These are phyloP conservation scores for Monopis laevigella DNA, from an alignment of 2,888 invertebrate species.

Conservation along the genomic window DNA sequence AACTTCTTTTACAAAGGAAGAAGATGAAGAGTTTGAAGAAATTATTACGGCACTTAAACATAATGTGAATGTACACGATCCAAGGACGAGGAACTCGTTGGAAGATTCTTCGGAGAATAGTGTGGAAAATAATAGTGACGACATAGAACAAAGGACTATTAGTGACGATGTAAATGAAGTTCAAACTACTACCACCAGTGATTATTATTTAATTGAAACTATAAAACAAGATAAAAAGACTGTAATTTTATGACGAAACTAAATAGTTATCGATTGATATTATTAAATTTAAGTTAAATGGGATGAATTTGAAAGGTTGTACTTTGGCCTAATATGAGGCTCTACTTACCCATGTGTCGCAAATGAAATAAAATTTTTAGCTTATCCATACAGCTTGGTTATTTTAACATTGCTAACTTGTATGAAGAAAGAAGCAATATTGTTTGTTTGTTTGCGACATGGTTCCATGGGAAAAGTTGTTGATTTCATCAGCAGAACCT, in stretches of 20 bases:
- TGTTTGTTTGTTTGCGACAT: no score
- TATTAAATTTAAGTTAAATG: background rate
- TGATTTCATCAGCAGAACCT: no score
- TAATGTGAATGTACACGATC: conserved; percentile 6
- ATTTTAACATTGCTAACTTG: no score
- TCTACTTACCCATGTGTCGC: no score
- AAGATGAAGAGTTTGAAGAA: conserved; percentile 1
- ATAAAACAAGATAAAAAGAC: background rate
- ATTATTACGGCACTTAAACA: background rate
- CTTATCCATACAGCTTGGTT: no score
- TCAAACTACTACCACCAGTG: no score
- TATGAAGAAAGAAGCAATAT: no score
- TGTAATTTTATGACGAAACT: conserved; percentile 2
- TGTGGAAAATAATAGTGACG: background rate
- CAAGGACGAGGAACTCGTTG: background rate
- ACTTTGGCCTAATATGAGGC: background rate
- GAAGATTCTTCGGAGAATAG: background rate
- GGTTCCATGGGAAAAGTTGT: no score
- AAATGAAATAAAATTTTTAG: no score
- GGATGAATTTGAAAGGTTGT: background rate
- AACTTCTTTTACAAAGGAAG: conserved; percentile 1
- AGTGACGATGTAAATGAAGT: no score
- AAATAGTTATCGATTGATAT: background rate
- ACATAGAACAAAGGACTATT: no score
- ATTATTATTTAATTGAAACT: no score